A percentile compares a stretch with the other conserved stretches of the same genome.
Conservation (phyloP, 2,888 invertebrate species). For the Eupithecia exiguata region DNA sequence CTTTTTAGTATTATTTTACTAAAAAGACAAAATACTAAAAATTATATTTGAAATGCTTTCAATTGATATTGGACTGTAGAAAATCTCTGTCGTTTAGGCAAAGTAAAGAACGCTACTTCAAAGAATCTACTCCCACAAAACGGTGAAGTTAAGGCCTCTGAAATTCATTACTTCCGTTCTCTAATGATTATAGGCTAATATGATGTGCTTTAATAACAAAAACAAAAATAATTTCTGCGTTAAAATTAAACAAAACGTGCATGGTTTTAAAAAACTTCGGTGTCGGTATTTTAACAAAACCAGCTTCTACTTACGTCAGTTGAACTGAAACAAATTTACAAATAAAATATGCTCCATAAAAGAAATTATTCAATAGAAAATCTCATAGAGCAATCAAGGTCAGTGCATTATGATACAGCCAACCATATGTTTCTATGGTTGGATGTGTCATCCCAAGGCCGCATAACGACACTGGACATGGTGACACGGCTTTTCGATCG, state of each 20-base stretch:
- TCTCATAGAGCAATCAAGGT: conserved; percentile 34
- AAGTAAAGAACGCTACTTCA: neutral
- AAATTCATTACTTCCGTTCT: neutral
- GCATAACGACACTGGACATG: conserved; percentile 65
- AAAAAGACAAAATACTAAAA: no score
- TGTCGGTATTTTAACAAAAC: conserved; percentile 44
- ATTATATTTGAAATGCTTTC: no score
- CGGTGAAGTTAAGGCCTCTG: neutral
- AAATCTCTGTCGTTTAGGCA: neutral
- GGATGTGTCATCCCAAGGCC: conserved; percentile 66
- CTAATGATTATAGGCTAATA: conserved; percentile 12
- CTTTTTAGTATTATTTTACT: no score
- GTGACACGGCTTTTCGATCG: conserved; percentile 58
- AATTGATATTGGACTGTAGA: neutral
- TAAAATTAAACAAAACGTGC: conserved; percentile 24
- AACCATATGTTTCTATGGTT: conserved; percentile 52
- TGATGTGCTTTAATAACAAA: conserved; percentile 15
- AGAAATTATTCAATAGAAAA: conserved; percentile 24
- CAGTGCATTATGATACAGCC: conserved; percentile 38
- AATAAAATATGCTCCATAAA: conserved; percentile 12
- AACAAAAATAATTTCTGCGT: conserved; percentile 14
- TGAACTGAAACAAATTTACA: conserved; percentile 9
- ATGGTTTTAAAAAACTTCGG: conserved; percentile 43
- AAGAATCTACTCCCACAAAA: neutral
- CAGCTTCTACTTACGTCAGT: conserved; percentile 30